These are phyloP conservation scores for Cyrtorhinus lividipennis DNA, from an alignment of 1,140 invertebrate genomes.

Conservation along the genomic window DNA sequence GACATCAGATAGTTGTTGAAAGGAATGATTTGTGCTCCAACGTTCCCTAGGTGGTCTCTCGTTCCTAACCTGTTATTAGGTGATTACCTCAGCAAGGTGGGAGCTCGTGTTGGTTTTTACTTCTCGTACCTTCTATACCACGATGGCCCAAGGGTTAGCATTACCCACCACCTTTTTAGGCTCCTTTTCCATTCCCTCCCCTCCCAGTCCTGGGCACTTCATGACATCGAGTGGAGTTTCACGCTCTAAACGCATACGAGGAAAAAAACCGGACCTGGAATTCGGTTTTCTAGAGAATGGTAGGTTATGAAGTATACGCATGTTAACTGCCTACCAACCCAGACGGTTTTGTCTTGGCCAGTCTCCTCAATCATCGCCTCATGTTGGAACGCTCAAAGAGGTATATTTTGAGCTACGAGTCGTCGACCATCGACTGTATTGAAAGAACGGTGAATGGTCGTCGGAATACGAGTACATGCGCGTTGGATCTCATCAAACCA, in stretches of 20 bases:
- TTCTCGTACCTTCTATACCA: not conserved
- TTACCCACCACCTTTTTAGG: slow-evolving; percentile 4
- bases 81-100: slow-evolving; percentile 7
- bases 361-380: no score
- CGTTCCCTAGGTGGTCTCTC: not conserved
- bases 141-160: slow-evolving; percentile 2
- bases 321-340: no score
- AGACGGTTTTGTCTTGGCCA: no score
- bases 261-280: no score
- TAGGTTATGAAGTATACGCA: not conserved
- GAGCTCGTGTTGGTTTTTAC: slow-evolving; percentile 9
- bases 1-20: slow-evolving; percentile 9
- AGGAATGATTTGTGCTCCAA: slow-evolving; percentile 6
- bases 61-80: slow-evolving; percentile 6
- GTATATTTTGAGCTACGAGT: no score
- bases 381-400: no score
- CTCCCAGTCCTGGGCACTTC: no score
- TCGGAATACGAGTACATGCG: no score
- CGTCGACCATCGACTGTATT: no score
- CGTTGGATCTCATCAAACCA: no score
- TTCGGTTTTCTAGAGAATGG: not conserved
- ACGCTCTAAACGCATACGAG: not conserved
- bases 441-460: no score
- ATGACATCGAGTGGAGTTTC: not conserved
- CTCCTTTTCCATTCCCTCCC: not conserved